These are phyloP conservation scores for Ashinkailepas kermadecensis DNA, from an alignment of 2,888 invertebrate species.

Conservation along the genomic window DNA sequence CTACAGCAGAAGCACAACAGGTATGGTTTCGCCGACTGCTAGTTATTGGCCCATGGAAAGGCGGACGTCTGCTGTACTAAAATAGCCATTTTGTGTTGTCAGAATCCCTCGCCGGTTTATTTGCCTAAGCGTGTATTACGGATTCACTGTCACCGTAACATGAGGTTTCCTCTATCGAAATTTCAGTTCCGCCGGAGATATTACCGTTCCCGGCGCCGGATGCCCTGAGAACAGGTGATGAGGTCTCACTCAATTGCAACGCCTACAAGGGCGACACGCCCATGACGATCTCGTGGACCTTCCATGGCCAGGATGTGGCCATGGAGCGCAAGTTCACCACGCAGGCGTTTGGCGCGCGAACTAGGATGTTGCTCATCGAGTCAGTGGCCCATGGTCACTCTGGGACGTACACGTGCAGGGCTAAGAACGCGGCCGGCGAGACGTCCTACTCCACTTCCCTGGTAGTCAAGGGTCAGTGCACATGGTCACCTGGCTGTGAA, in stretches of 20 bases:
- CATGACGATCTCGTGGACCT: constrained; percentile 42
- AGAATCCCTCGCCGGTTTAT: too few species aligned
- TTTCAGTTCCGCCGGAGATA: constrained; percentile 64
- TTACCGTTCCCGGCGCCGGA: constrained; percentile 67
- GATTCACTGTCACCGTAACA: too few species aligned
- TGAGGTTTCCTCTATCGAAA: not conserved
- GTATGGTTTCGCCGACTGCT: too few species aligned
- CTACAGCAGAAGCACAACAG: too few species aligned
- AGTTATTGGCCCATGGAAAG: too few species aligned
- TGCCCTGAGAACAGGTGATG: constrained; percentile 66
- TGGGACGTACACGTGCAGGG: constrained; percentile 38
- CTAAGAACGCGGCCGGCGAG: constrained; percentile 35
- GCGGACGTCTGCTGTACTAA: too few species aligned
- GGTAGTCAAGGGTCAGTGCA: constrained; percentile 35
- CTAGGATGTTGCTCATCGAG: constrained; percentile 36
- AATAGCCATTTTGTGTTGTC: too few species aligned
- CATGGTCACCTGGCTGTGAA: not conserved
- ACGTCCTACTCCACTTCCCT: constrained; percentile 34
- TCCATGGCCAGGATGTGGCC: constrained; percentile 40
- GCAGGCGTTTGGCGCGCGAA: constrained; percentile 33
- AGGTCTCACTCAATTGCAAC: constrained; percentile 62
- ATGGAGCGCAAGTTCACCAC: constrained; percentile 35
- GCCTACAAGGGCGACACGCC: constrained; percentile 65
- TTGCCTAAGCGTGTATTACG: too few species aligned
- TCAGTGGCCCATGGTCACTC: constrained; percentile 34